Conservation (phyloP, 2,113 vertebrate genomes). For the Nycticryphes semicollaris region DNA sequence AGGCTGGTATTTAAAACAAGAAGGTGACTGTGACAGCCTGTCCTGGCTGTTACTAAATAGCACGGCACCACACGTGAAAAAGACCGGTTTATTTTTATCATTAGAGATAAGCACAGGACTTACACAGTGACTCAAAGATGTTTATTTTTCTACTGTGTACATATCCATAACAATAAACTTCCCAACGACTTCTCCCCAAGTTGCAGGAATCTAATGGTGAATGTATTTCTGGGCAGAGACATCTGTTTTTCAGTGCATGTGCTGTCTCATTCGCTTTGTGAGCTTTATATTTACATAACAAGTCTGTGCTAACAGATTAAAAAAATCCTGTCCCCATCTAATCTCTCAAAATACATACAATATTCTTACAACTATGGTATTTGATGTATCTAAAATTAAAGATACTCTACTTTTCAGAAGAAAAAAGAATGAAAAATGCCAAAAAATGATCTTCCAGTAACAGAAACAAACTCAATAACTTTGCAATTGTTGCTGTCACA, state of each 20-base stretch:
- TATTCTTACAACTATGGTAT: slow-evolving; percentile 40
- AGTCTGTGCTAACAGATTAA: slow-evolving; percentile 44
- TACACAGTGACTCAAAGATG: not conserved
- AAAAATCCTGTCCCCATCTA: slow-evolving; percentile 54
- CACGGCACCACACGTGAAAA: not conserved
- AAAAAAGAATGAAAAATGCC: not conserved
- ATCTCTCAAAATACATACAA: slow-evolving; percentile 31
- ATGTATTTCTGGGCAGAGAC: not conserved
- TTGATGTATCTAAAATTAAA: slow-evolving; percentile 30
- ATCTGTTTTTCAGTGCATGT: slow-evolving; percentile 6
- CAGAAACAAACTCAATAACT: not conserved
- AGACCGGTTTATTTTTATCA: not conserved
- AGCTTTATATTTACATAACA: slow-evolving; percentile 54
- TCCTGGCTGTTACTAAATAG: not conserved
- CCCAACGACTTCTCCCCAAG: not conserved
- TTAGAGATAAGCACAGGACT: not conserved
- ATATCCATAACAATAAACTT: not conserved
- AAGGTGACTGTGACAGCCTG: not conserved
- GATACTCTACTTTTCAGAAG: not conserved
- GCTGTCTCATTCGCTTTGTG: not conserved
- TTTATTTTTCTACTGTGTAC: not conserved
- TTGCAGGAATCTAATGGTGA: not conserved
- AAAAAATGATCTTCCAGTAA: not conserved
- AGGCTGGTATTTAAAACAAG: not conserved
- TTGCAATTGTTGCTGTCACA: not conserved